A percentile compares a stretch with the other conserved stretches of the same genome.
These are phyloP conservation scores for Elephas maximus DNA, from an alignment of 2,113 vertebrate genomes.

Conservation along the genomic window DNA sequence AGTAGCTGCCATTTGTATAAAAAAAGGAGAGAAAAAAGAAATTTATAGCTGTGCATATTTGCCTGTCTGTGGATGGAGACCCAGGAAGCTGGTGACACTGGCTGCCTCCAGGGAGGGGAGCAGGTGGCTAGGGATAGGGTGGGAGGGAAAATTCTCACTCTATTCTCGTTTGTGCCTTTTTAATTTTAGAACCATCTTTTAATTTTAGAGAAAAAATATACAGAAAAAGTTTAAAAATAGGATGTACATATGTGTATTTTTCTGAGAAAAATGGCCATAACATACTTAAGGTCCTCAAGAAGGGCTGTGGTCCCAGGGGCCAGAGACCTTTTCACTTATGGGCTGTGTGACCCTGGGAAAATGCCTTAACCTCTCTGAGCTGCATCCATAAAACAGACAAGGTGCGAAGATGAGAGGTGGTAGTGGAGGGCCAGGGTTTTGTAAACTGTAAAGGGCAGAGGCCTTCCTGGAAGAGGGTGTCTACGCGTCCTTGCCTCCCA, in stretches of 20 bases:
- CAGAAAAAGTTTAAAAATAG: constrained; percentile 56
- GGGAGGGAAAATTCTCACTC: constrained; percentile 66
- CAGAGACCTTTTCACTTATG: no score
- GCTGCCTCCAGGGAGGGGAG: constrained; percentile 59
- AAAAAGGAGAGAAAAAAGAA: constrained; percentile 20
- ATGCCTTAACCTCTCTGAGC: constrained; percentile 1
- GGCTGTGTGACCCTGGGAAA: background rate
- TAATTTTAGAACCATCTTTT: constrained; percentile 68
- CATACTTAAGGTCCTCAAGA: background rate
- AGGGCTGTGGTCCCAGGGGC: background rate
- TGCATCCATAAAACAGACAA: background rate
- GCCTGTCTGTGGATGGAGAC: constrained; percentile 68
- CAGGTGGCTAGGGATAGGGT: constrained; percentile 72
- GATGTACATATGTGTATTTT: constrained; percentile 22
- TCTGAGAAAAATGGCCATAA: background rate
- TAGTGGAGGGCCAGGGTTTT: background rate
- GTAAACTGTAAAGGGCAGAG: background rate
- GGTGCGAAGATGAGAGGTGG: rapidly evolving
- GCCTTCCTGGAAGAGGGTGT: background rate
- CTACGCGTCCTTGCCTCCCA: background rate
- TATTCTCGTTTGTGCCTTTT: constrained; percentile 64
- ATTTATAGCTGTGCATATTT: constrained; percentile 60
- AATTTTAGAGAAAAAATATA: constrained; percentile 54
- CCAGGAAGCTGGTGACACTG: constrained; percentile 62
- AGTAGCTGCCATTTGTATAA: constrained; percentile 42